Evolutionary conservation across 2,113 vertebrate species (phyloP).

Genomic region (Lophura nycthemera): DNA sequence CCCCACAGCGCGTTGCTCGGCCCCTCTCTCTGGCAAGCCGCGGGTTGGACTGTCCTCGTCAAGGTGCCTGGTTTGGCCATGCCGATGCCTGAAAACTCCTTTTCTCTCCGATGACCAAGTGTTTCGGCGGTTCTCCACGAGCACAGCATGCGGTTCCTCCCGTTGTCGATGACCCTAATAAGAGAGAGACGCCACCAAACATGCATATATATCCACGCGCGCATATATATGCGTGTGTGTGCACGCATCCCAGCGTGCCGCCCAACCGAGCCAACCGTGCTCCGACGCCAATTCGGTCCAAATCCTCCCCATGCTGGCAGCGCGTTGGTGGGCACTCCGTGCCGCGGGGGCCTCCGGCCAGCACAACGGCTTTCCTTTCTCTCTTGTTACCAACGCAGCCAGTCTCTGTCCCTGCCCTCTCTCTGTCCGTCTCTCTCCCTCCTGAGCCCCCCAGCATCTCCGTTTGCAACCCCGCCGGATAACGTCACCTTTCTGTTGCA

Average conservation of each 20-base stretch:
- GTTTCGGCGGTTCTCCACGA: slow-evolving; percentile 75
- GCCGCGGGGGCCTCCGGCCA: background rate
- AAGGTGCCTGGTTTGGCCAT: slow-evolving; percentile 93
- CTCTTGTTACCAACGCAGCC: slow-evolving; percentile 69
- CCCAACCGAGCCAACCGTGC: background rate
- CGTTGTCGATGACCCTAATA: slow-evolving; percentile 50
- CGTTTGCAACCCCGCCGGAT: slow-evolving; percentile 79
- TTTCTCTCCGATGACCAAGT: slow-evolving; percentile 60
- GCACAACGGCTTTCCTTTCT: slow-evolving; percentile 64
- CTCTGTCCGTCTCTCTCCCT: slow-evolving; percentile 74
- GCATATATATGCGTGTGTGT: slow-evolving; percentile 75
- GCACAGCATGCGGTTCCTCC: slow-evolving; percentile 79
- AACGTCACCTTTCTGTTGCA: slow-evolving; percentile 99
- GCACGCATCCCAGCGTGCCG: slow-evolving; percentile 66
- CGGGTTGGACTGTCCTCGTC: slow-evolving; percentile 93
- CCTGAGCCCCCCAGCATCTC: slow-evolving; percentile 52
- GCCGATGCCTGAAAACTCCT: slow-evolving; percentile 90
- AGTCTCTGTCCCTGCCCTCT: slow-evolving; percentile 66
- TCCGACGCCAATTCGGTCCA: background rate
- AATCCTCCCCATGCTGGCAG: background rate
- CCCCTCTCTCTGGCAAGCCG: slow-evolving; percentile 78
- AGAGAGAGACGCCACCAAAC: slow-evolving; percentile 73
- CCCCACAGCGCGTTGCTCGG: slow-evolving; percentile 86
- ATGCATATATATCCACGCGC: slow-evolving; percentile 79
- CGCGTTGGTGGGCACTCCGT: background rate